Conservation (phyloP, 2,888 invertebrate species). For the Pterostichus niger region DNA sequence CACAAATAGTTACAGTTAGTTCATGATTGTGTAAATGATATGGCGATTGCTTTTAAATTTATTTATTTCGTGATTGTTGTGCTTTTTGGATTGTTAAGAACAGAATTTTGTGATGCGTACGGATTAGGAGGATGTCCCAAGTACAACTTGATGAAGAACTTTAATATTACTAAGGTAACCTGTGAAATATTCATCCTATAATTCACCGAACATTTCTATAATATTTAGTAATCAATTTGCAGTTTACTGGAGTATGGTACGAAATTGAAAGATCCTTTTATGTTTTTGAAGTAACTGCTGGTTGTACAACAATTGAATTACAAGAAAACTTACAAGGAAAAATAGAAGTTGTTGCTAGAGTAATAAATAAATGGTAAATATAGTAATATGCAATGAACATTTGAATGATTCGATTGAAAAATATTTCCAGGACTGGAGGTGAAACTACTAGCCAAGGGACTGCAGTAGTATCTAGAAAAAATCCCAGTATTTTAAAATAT, state of each 20-base stretch:
- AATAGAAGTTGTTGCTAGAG: constrained; percentile 82
- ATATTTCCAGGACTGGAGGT: constrained; percentile 80
- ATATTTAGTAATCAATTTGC: constrained; percentile 70
- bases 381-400: constrained; percentile 32
- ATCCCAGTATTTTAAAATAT: constrained; percentile 78
- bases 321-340: constrained; percentile 79
- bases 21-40: background rate
- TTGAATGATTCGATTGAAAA: background rate
- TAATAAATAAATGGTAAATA: constrained; percentile 83
- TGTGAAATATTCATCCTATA: too few relatives aligned
- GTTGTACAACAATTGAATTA: constrained; percentile 84
- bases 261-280: constrained; percentile 89
- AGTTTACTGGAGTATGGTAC: constrained; percentile 86
- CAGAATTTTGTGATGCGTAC: constrained; percentile 24
- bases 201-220: background rate
- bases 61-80: background rate
- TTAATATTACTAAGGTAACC: constrained; percentile 84
- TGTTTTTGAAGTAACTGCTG: constrained; percentile 84
- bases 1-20: background rate
- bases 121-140: constrained; percentile 86
- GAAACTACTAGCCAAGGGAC: constrained; percentile 82
- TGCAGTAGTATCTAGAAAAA: constrained; percentile 79
- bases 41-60: constrained; percentile 52
- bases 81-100: background rate
- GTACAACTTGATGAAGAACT: constrained; percentile 83